Evolutionary conservation across 2,797 vertebrate species (phyloP), one percentile per base, ranked within the genome.

Genomic region (Rhadinocentrus ornatus): DNA sequence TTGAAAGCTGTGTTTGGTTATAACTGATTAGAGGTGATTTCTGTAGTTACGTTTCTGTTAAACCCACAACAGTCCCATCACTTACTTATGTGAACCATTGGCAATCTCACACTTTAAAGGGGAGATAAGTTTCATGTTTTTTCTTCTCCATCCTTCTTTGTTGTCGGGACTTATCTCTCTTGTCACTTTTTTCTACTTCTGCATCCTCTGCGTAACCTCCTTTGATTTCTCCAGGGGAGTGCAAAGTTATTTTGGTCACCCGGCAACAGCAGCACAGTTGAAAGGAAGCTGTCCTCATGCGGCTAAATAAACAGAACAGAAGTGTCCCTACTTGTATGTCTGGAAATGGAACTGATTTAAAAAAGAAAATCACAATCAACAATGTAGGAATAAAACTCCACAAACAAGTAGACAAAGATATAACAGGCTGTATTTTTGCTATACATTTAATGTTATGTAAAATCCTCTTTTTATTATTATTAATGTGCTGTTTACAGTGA

Each of bases 201-300:
- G 15, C 53, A 56, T 67, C 54, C n/a, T 48, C 56, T 50, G 16
- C 15, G 32, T 59, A 48, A 59, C 41, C 44, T 59, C 18, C 4
- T 67, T 50, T 50, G 39, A 50, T 59, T 50, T 59, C 29, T 59
- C 55, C 22, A 6, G 31, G 29, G 41, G 18, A 27, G 10, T 16
- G 10, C 18, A 18, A 39, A 41, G 27, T 66, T 46, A 46, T 57
- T 31, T 37, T 44, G 37, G 64, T 22, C 37, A 57, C 37, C 37
- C 13, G 31, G 52, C 27, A 58, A 29, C n/a, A 26, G 34, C 52
- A 66, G 52, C 3, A n/a, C 22, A 31, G 37, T 39, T 41, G 31
- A 50, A 48, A 16, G 31, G 24, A 63, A 52, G 15, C 3, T 6
- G 18, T 8, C 9, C 34, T 32, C 9, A 27, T 18, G 22, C 8